Conservation (phyloP, 1,140 invertebrate genomes). For the Drosophila cardini region DNA sequence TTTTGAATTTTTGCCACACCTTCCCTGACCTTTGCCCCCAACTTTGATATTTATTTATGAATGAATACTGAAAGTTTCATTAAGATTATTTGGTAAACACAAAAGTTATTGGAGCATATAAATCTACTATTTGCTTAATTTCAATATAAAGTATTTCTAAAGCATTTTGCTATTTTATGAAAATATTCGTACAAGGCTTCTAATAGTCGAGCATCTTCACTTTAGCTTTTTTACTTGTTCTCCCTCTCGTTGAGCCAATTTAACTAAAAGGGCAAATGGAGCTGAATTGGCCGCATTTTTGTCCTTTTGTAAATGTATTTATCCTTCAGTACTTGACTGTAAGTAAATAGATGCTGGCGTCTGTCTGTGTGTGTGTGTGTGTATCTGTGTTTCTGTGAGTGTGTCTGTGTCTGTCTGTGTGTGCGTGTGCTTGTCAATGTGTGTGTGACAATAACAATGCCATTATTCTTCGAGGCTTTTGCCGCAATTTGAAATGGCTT, state of each 20-base stretch:
- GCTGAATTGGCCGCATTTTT: constrained; percentile 38
- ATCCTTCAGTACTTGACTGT: constrained; percentile 44
- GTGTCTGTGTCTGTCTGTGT: constrained; percentile 3
- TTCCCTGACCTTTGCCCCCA: too few species aligned
- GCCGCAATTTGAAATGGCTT: constrained; percentile 53
- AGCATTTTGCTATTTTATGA: too few species aligned
- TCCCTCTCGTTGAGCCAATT: constrained; percentile 32
- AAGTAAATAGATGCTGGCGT: constrained; percentile 32
- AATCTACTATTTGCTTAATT: too few species aligned
- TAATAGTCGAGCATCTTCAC: too few species aligned
- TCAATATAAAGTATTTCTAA: too few species aligned
- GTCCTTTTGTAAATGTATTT: constrained; percentile 44
- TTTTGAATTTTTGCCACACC: too few species aligned
- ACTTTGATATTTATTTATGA: too few species aligned
- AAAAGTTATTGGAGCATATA: too few species aligned
- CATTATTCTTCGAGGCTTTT: constrained; percentile 59
- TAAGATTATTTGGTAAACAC: too few species aligned
- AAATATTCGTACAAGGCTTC: too few species aligned
- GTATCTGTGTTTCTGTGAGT: neutral
- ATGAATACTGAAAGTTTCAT: too few species aligned
- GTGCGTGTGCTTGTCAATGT: neutral
- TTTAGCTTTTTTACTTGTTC: neutral
- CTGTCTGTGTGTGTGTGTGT: neutral
- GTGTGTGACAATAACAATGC: constrained; percentile 54
- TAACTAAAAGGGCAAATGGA: constrained; percentile 45